Percentiles rank a stretch among this genome's conserved stretches.
phyloP scores from a whole-genome alignment of 53 echinoderm and acorn worm species.

The Temnopleurus reevesii region DNA sequence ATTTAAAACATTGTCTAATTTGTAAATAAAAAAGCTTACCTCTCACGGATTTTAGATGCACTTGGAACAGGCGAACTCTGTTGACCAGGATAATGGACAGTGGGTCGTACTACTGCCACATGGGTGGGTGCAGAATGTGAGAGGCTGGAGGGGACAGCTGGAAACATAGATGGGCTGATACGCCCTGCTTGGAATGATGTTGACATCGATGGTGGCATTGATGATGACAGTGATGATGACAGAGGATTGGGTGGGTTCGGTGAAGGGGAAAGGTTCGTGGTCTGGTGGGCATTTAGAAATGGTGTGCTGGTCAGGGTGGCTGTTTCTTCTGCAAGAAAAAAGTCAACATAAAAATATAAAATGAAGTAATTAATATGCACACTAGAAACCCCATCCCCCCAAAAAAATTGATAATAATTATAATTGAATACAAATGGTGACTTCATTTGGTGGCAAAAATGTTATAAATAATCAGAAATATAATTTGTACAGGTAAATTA shows the following conservation, averaged over 20 bases:
- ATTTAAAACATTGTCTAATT: too few species aligned
- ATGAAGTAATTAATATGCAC: too few species aligned
- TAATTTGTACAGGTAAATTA: too few species aligned
- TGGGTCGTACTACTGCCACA: conserved; percentile 55
- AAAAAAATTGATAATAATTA: too few species aligned
- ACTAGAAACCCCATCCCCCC: too few species aligned
- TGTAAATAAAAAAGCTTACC: conserved; percentile 31
- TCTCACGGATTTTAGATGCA: neutral
- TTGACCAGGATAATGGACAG: conserved; percentile 21
- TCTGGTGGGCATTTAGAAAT: neutral
- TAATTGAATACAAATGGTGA: too few species aligned
- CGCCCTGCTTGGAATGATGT: neutral
- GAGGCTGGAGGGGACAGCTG: conserved; percentile 45
- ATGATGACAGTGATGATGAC: neutral
- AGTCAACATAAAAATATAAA: neutral
- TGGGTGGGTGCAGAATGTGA: conserved; percentile 41
- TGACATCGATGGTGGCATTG: neutral
- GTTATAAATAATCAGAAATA: too few species aligned
- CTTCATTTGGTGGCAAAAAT: too few species aligned
- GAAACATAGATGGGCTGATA: conserved; percentile 51
- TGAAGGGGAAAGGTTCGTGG: neutral
- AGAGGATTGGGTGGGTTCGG: neutral
- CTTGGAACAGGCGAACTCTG: conserved; percentile 1
- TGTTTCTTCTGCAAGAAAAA: neutral
- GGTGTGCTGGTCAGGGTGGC: neutral